phyloP scores from a whole-genome alignment of 2,888 invertebrate genomes.

The Lathronympha strigana region DNA sequence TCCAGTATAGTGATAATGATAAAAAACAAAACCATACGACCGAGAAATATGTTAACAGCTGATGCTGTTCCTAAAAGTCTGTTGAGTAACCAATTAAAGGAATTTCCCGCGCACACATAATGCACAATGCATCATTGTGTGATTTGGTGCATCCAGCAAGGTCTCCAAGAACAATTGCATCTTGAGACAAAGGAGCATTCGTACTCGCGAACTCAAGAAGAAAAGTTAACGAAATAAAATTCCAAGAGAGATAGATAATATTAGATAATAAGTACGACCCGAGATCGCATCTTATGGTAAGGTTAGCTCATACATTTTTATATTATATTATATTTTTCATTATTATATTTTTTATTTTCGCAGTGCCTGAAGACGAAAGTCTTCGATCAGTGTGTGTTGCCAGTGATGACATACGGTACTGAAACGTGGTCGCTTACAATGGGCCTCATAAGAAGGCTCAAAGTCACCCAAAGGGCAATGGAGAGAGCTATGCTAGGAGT shows the following conservation, averaged over 20 bases:
- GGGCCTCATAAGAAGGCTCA: too few species aligned
- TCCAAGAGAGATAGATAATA: neutral
- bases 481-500: too few species aligned
- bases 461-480: too few species aligned
- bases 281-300: neutral
- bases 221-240: too few species aligned
- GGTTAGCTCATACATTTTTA: too few species aligned
- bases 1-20: too few species aligned
- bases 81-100: slow-evolving; percentile 21
- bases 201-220: neutral
- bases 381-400: too few species aligned
- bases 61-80: neutral
- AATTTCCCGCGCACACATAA: slow-evolving; percentile 19
- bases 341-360: too few species aligned
- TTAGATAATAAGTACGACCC: neutral
- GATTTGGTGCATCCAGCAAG: slow-evolving; percentile 36
- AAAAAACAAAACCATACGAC: neutral
- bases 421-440: too few species aligned
- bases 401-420: too few species aligned
- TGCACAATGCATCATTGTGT: slow-evolving; percentile 35
- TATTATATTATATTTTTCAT: too few species aligned
- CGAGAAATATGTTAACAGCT: neutral
- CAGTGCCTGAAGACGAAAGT: too few species aligned
- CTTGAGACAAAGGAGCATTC: slow-evolving; percentile 19
- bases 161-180: slow-evolving; percentile 25